Conservation (phyloP, 2,113 vertebrate species). For the Glareola pratincola region DNA sequence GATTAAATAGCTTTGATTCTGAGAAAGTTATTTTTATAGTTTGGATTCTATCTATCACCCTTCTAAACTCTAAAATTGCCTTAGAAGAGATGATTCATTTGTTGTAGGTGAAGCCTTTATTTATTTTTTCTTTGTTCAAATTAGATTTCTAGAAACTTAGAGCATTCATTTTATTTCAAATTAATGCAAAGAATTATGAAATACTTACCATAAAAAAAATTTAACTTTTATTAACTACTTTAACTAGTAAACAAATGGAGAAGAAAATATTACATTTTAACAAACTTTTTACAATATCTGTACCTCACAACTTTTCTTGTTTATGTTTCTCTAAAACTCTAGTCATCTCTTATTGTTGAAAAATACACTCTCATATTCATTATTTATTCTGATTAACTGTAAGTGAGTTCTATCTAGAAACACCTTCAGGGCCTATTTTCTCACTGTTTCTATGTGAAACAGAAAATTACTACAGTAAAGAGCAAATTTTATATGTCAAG, state of each 20-base stretch:
- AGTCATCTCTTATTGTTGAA: neutral
- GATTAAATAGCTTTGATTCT: neutral
- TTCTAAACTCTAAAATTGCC: neutral
- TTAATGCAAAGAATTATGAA: neutral
- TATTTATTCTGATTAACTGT: neutral
- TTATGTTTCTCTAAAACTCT: neutral
- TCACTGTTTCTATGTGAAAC: neutral
- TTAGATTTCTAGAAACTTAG: neutral
- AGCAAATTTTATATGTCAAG: neutral
- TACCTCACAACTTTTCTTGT: neutral
- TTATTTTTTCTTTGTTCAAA: neutral
- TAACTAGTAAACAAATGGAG: neutral
- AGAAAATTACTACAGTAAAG: neutral
- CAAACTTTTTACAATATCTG: neutral
- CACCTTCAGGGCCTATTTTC: neutral
- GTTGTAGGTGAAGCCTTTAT: neutral
- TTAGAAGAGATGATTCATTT: neutral
- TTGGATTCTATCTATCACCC: neutral
- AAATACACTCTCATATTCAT: neutral
- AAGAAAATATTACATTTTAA: neutral
- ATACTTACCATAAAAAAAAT: neutral
- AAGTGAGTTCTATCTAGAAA: neutral
- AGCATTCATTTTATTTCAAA: neutral
- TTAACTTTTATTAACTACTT: neutral
- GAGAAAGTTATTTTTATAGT: neutral